phyloP scores from a whole-genome alignment of 2,888 invertebrate species.

The Busseola fusca region DNA sequence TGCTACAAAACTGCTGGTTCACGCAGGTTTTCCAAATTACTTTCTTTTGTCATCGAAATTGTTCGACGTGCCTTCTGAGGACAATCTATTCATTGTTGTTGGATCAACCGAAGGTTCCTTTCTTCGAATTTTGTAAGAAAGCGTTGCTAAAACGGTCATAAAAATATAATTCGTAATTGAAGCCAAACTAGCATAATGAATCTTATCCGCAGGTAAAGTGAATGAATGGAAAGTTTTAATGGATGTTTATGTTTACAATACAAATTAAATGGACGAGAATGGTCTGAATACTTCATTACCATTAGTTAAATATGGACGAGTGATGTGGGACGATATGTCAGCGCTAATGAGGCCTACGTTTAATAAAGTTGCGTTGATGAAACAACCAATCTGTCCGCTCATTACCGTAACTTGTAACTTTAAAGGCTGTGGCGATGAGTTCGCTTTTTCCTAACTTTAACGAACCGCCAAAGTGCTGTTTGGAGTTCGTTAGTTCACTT shows the following conservation, averaged over 20 bases:
- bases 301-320: slow-evolving; percentile 55
- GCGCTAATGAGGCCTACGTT: slow-evolving; percentile 57
- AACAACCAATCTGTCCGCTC: slow-evolving; percentile 52
- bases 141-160: slow-evolving; percentile 11
- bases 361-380: slow-evolving; percentile 53
- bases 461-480: slow-evolving; percentile 42
- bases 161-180: slow-evolving; percentile 14
- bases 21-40: slow-evolving; percentile 73
- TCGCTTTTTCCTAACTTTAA: slow-evolving; percentile 37
- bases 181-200: slow-evolving; percentile 17
- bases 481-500: slow-evolving; percentile 8
- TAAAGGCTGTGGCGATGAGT: slow-evolving; percentile 35
- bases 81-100: slow-evolving; percentile 62
- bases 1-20: slow-evolving; percentile 67
- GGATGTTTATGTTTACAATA: slow-evolving; percentile 32
- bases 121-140: slow-evolving; percentile 42
- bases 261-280: slow-evolving; percentile 35
- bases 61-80: slow-evolving; percentile 63
- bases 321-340: slow-evolving; percentile 46
- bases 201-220: slow-evolving; percentile 22
- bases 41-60: slow-evolving; percentile 75
- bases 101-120: slow-evolving; percentile 53
- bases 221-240: slow-evolving; percentile 34
- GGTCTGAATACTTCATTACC: slow-evolving; percentile 54
- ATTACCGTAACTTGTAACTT: slow-evolving; percentile 44